Evolutionary conservation across 2,113 vertebrate genomes (phyloP).

Genomic region (Eclectus roratus): DNA sequence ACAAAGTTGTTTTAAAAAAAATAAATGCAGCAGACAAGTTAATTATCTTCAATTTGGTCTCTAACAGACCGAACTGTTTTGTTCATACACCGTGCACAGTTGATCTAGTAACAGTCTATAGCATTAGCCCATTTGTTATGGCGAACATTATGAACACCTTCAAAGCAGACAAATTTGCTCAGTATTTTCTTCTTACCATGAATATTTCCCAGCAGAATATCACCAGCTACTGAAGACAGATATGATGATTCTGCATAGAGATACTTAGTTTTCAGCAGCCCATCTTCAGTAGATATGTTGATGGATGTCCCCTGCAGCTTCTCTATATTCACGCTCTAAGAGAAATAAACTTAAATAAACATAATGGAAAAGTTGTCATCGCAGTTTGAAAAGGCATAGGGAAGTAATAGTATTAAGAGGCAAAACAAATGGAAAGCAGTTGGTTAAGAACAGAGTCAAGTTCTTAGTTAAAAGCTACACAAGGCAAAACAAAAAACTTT

Average conservation of each 20-base stretch:
- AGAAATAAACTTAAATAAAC: conserved; percentile 52
- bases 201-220: conserved; percentile 85
- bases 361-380: conserved; percentile 11
- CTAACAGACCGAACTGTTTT: not conserved
- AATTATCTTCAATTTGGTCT: not conserved
- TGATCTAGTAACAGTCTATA: not conserved
- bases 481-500: not conserved
- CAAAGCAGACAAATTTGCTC: not conserved
- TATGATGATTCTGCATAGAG: conserved; percentile 88
- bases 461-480: not conserved
- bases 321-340: conserved; percentile 85
- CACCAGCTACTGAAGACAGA: conserved; percentile 82
- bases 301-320: conserved; percentile 90
- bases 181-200: conserved; percentile 82
- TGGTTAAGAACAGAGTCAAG: not conserved
- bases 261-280: conserved; percentile 86
- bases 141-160: not conserved
- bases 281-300: conserved; percentile 86
- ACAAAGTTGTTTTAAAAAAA: not conserved
- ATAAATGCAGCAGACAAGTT: not conserved
- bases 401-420: not conserved
- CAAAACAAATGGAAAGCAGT: not conserved
- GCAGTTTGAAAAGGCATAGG: not conserved
- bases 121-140: not conserved
- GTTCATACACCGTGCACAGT: not conserved